phyloP scores from a whole-genome alignment of 1,140 invertebrate genomes.

The Scaptomyza montana region DNA sequence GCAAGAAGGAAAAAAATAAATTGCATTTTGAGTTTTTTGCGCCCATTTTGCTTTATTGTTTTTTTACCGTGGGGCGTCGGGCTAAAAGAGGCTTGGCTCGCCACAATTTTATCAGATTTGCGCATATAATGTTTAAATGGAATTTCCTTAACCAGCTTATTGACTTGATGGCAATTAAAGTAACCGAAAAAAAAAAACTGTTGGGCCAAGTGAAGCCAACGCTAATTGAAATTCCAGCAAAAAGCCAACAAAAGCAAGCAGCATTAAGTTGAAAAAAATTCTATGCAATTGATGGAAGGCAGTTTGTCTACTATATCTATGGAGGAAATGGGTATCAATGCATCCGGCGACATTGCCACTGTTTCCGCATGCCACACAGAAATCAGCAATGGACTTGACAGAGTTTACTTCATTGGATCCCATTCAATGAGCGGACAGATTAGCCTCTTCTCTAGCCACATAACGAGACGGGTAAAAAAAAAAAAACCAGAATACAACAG shows the following conservation, averaged over 20 bases:
- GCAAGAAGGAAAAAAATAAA: conserved; percentile 5
- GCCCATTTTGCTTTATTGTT: conserved; percentile 34
- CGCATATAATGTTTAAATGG: conserved; percentile 47
- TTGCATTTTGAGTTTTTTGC: conserved; percentile 26
- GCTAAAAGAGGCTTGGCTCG: conserved; percentile 3
- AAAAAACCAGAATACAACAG: conserved; percentile 23
- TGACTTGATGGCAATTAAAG: conserved; percentile 45
- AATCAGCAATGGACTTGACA: conserved; percentile 7
- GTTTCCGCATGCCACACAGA: conserved; percentile 54
- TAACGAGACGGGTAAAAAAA: conserved; percentile 34
- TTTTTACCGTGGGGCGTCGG: conserved; percentile 14
- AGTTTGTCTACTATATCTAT: conserved; percentile 22
- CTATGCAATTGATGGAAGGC: conserved; percentile 25
- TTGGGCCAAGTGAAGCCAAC: conserved; percentile 18
- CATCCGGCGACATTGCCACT: conserved; percentile 65
- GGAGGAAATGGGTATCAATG: conserved; percentile 73
- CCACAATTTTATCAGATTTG: conserved; percentile 61
- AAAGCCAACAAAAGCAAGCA: conserved; percentile 4
- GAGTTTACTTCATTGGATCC: conserved; percentile 21
- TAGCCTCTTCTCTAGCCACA: conserved; percentile 55
- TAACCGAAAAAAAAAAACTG: conserved; percentile 13
- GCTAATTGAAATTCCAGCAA: conserved; percentile 73
- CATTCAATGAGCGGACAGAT: conserved; percentile 73
- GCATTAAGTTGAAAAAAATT: conserved; percentile 23
- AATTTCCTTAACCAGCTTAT: conserved; percentile 37